Conservation (phyloP, 2,888 invertebrate genomes). For the Teleogryllus oceanicus region DNA sequence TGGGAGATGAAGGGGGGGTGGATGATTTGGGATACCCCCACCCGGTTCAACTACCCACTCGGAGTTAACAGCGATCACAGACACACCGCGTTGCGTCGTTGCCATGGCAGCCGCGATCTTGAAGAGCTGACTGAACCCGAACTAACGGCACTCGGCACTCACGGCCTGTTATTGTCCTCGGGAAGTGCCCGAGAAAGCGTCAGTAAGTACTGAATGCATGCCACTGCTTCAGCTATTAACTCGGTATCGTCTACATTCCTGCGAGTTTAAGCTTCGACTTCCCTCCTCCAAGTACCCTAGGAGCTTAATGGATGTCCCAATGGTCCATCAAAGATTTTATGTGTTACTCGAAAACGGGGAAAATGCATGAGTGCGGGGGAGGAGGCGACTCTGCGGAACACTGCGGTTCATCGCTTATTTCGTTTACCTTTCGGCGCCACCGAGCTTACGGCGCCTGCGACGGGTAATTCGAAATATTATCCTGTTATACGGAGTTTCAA, state of each 20-base stretch:
- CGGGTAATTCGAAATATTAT: no score
- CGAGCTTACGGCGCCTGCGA: no score
- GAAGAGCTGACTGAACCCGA: background rate
- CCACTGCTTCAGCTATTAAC: background rate
- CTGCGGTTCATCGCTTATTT: background rate
- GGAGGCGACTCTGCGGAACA: background rate
- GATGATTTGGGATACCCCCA: no score
- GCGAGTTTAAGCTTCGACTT: background rate
- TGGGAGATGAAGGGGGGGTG: no score
- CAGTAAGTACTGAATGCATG: background rate
- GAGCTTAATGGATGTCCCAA: constrained; percentile 4
- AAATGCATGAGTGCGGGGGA: background rate
- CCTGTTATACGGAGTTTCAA: no score
- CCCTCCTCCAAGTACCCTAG: background rate
- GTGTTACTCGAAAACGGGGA: background rate
- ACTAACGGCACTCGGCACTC: background rate
- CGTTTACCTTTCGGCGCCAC: background rate
- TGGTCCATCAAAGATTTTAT: background rate
- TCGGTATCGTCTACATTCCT: constrained; percentile 6
- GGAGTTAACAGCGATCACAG: no score
- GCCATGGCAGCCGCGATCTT: background rate
- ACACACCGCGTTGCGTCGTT: no score
- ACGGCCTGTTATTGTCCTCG: background rate
- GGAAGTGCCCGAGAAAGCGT: background rate
- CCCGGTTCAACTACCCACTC: no score